Evolutionary conservation across 2,113 vertebrate genomes (phyloP).

Genomic region (Anoura caudifer): DNA sequence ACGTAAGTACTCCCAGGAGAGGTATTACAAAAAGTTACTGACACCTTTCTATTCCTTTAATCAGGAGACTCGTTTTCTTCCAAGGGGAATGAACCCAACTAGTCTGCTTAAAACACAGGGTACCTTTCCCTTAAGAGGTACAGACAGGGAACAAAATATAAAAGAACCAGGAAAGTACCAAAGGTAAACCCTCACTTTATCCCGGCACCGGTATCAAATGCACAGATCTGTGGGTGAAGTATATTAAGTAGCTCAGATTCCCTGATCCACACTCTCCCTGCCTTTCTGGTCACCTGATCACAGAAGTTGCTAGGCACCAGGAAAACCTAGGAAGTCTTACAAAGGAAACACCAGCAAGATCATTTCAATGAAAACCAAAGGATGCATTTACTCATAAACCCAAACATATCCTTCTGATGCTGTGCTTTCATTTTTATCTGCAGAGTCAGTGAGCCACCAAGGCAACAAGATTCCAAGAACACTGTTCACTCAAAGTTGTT

Average conservation of each 20-base stretch:
- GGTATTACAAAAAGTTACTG: background rate
- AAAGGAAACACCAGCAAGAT: background rate
- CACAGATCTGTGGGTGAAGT: background rate
- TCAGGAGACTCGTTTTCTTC: background rate
- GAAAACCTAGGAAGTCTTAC: background rate
- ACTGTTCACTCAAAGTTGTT: background rate
- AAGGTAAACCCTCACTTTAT: background rate
- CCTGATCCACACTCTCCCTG: background rate
- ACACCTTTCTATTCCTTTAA: conserved; percentile 21
- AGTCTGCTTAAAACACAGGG: background rate
- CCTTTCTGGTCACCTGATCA: background rate
- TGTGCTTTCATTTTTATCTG: conserved; percentile 8
- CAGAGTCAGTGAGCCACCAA: background rate
- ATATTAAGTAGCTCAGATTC: background rate
- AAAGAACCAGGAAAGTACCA: background rate
- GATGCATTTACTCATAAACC: background rate
- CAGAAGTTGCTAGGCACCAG: background rate
- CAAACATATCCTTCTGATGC: background rate
- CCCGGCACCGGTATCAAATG: background rate
- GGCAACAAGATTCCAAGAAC: conserved; percentile 2
- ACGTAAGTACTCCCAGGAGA: background rate
- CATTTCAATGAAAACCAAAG: conserved; percentile 24
- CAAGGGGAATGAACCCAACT: background rate
- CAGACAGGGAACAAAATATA: background rate
- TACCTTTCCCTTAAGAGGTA: background rate